Evolutionary conservation across 2,888 invertebrate species (phyloP).

Genomic region (Synanthedon vespiformis): DNA sequence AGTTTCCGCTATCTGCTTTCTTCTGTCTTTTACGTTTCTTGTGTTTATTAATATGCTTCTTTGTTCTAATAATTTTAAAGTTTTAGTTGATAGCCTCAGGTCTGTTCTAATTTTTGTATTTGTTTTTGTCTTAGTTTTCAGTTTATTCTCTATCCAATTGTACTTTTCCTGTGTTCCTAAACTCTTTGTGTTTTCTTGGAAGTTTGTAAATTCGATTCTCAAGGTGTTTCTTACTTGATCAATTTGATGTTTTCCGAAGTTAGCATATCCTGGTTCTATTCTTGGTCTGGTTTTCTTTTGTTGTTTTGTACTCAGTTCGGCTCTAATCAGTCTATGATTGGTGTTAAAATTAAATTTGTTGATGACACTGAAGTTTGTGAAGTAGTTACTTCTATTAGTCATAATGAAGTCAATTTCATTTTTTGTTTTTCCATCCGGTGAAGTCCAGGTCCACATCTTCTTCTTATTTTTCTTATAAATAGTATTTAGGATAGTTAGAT

Average conservation of each 20-base stretch:
- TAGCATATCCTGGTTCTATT: conserved; percentile 1
- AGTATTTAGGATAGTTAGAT: conserved; percentile 7
- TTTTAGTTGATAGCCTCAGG: conserved; percentile 4
- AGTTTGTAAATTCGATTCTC: too few relatives aligned
- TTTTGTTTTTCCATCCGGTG: too few relatives aligned
- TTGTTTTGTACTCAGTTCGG: conserved; percentile 10
- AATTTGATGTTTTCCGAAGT: not conserved
- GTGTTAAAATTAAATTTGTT: conserved; percentile 5
- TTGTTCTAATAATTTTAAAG: conserved; percentile 5
- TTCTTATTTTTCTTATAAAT: conserved; percentile 3
- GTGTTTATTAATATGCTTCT: conserved; percentile 8
- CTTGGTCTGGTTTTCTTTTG: conserved; percentile 14
- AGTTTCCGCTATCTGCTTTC: conserved; percentile 10
- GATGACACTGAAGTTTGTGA: not conserved
- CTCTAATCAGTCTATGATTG: conserved; percentile 10
- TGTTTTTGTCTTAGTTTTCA: not conserved
- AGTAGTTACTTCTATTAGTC: not conserved
- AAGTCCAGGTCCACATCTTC: too few relatives aligned
- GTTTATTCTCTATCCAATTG: too few relatives aligned
- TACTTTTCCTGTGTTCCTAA: too few relatives aligned
- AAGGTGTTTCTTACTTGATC: too few relatives aligned
- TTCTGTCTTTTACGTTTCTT: conserved; percentile 7
- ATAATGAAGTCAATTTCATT: too few relatives aligned
- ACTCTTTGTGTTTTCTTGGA: too few relatives aligned
- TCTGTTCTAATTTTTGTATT: conserved; percentile 1